Evolutionary conservation across 2,113 vertebrate species (phyloP).

Genomic region (Ctenomys sociabilis): DNA sequence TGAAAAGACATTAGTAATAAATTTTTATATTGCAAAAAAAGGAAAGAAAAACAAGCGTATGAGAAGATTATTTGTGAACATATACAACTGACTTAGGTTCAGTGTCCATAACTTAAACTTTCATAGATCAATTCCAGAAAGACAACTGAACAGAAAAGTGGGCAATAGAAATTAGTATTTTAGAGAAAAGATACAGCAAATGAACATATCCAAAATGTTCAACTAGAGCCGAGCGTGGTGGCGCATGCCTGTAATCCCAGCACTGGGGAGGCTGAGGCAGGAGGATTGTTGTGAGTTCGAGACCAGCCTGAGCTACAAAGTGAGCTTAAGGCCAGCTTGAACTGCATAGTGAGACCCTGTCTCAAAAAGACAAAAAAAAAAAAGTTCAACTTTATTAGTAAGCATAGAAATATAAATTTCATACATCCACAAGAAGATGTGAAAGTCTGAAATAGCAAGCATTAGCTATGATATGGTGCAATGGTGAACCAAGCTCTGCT

Average conservation of each 20-base stretch:
- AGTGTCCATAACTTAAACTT: not conserved
- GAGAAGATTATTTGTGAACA: slow-evolving; percentile 17
- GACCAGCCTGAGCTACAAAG: no score
- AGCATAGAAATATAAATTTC: slow-evolving; percentile 38
- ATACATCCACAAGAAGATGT: not conserved
- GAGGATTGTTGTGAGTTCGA: no score
- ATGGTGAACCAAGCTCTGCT: not conserved
- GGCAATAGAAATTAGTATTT: not conserved
- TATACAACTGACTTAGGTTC: not conserved
- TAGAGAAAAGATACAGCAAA: not conserved
- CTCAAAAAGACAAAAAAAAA: no score
- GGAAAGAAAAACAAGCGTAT: not conserved
- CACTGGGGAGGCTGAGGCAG: no score
- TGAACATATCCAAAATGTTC: not conserved
- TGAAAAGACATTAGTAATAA: no score
- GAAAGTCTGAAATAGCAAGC: not conserved
- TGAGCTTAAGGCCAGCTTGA: no score
- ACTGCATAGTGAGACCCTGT: no score
- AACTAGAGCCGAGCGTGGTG: no score
- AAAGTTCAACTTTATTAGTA: not conserved
- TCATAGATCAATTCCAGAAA: slow-evolving; percentile 11
- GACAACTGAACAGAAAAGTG: not conserved
- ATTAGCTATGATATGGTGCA: not conserved
- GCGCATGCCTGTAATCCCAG: no score
- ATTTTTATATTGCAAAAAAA: no score